Evolutionary conservation across 2,113 vertebrate species (phyloP), one percentile per base, ranked within the genome.

Genomic region (Pristiophorus japonicus): DNA sequence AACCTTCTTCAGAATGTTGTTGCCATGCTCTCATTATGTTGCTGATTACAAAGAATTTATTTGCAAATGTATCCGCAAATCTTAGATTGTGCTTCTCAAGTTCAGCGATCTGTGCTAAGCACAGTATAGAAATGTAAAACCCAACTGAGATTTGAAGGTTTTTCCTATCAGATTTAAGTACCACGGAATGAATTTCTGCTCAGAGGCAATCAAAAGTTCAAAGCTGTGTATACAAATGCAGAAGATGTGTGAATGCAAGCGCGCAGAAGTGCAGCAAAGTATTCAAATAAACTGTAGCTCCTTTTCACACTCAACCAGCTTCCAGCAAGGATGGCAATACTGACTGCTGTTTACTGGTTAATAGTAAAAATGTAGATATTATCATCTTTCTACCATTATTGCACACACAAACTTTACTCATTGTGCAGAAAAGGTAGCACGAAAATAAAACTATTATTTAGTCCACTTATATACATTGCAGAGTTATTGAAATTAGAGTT

Each of bases 51-150:
- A 55, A 59, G 24, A 59, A 90, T 34, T 90, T 27, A 90, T 59
- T 90, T 59, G 14, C 27, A 10, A 90, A 90, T 34, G 27, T 90
- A 59, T 90, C 51, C 30, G 59, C 55, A 90, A 90, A 90, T 55
- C 87, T 90, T 90, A 90, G 47, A 90, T 59, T 90, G 30, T 90
- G 51, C 51, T 90, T 90, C 30, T 88, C 85, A 59, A 90, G 87
- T 88, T 88, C 85, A 55, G 3, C 51, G 42, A 85, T 22, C 42
- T 85, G 81, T 55, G 47, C 14, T 24, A 30, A 88, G 11, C 20
- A 24, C 87, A 90, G 87, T 4, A 34, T 34, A 55, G 87, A 59
- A 59, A 90, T 34, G 27, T 24, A 59, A 90, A 90, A 90, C 27
- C 87, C 24, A 88, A 51, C 24, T 90, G 87, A 59, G 51, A 59